Evolutionary conservation across 2,888 invertebrate genomes (phyloP), one percentile per base, ranked within the genome.

Genomic region (Pasiphila rectangulata): DNA sequence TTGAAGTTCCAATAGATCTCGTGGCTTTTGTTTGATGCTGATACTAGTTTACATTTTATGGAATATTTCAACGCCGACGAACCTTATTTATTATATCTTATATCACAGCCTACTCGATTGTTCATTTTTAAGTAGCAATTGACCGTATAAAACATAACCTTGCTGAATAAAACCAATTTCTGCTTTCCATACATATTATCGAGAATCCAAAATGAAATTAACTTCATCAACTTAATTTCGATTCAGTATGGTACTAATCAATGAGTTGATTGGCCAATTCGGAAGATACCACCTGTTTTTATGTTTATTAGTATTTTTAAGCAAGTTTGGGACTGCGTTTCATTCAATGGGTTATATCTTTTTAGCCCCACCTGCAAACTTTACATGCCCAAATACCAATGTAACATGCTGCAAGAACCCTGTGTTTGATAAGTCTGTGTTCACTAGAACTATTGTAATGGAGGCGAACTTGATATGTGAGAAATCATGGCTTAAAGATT

Each of bases 391-490:
- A 9, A 57, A 57, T 24, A 48, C 46, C 5, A 75, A 74, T 20
- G 42, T 32, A 1, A 65, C 67, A 10, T 83, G 88, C 32, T 94
- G 94, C 61, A 75, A 86, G 0, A 69, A 82, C 48, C 88, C 91
- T 42, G 75, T 88, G 3, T 94, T 90, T 66, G 90, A 94, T 65
- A 91, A 78, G 58, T 88, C 86, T 21, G 64, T 91, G 32, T 95
- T 94, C 67, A 77, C 86, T 3, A 91, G 91, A 59, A 94, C 94
- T 0, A 93, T 94, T 30, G 85, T 92, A 20, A 92, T 91, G 1
- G 92, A 95, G 90, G 95, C 94, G 93, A 88, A 93, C 69, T 81
- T 95, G 49, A 92, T 94, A 12, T 95, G 94, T 69, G 83, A 90
- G 20, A 88, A 86, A 15, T 78, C 86, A 2, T 91, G 92, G 76